Percentiles rank a stretch among this genome's conserved stretches.
These are phyloP conservation scores for Pteronura brasiliensis DNA, from an alignment of 2,113 vertebrate species.

Conservation along the genomic window DNA sequence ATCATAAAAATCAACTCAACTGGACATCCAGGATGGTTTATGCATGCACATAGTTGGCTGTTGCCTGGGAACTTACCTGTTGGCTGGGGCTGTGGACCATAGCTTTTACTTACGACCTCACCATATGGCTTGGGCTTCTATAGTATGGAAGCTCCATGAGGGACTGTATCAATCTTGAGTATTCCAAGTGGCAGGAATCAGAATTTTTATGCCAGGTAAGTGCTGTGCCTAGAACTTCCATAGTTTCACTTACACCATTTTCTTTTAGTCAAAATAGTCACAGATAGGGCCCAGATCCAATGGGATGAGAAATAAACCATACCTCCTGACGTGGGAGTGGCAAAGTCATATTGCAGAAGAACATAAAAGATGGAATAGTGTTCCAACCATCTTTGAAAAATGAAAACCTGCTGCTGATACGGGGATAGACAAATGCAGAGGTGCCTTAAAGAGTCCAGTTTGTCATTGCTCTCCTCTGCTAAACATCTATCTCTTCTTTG, in stretches of 20 bases:
- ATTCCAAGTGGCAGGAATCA: background rate
- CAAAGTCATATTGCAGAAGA: background rate
- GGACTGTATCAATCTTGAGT: background rate
- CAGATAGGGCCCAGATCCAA: background rate
- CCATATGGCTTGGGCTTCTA: background rate
- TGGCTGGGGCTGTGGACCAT: background rate
- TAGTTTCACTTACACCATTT: background rate
- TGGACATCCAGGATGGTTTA: background rate
- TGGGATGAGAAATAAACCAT: background rate
- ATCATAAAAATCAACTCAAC: background rate
- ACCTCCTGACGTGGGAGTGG: background rate
- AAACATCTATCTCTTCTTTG: background rate
- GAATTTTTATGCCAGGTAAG: background rate
- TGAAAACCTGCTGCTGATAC: background rate
- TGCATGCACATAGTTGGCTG: background rate
- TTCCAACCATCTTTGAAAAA: background rate
- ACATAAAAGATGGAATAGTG: background rate
- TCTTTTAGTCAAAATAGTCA: background rate
- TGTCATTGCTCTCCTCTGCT: background rate
- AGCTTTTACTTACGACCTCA: background rate
- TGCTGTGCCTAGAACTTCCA: background rate
- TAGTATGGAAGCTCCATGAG: background rate
- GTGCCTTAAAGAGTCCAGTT: background rate
- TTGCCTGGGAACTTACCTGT: background rate
- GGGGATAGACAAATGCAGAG: background rate